Conservation (phyloP, 2,888 invertebrate genomes). For the Geotrupes spiniger region DNA sequence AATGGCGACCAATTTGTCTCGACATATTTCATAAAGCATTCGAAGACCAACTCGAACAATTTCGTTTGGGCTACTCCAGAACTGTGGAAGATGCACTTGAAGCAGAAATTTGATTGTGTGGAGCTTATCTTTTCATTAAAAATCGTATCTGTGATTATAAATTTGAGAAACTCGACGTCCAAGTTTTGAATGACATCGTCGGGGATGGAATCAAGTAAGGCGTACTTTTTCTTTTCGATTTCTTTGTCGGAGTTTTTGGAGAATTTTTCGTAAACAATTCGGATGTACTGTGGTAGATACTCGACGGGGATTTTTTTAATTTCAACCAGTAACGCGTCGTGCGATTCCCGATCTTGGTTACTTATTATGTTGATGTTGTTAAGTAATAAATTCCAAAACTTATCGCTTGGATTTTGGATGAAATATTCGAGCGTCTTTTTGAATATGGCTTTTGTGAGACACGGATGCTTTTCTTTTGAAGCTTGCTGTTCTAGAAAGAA, state of each 20-base stretch:
- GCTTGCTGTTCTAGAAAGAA: not conserved
- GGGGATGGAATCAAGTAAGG: not conserved
- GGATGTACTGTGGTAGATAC: not conserved
- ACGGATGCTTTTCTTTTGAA: not conserved
- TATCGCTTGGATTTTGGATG: conserved; percentile 16
- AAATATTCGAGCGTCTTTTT: conserved; percentile 5
- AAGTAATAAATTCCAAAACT: conserved; percentile 1
- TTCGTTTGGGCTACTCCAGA: not conserved
- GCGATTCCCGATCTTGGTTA: not conserved
- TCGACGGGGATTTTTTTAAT: not conserved
- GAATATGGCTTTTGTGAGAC: not conserved
- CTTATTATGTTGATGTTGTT: not conserved
- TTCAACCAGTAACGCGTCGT: not conserved
- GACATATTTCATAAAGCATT: not conserved
- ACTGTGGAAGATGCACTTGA: conserved; percentile 1
- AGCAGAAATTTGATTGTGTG: not conserved
- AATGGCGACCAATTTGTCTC: not conserved
- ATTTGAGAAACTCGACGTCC: not conserved
- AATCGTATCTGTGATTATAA: conserved; percentile 1
- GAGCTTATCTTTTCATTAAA: not conserved
- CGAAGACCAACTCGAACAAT: conserved; percentile 2
- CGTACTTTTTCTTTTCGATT: not conserved
- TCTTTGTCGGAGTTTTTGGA: not conserved
- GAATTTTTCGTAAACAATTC: not conserved
- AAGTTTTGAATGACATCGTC: not conserved